Evolutionary conservation across 2,888 invertebrate genomes (phyloP), one percentile per base, ranked within the genome.

Genomic region (Sinelater perroti): DNA sequence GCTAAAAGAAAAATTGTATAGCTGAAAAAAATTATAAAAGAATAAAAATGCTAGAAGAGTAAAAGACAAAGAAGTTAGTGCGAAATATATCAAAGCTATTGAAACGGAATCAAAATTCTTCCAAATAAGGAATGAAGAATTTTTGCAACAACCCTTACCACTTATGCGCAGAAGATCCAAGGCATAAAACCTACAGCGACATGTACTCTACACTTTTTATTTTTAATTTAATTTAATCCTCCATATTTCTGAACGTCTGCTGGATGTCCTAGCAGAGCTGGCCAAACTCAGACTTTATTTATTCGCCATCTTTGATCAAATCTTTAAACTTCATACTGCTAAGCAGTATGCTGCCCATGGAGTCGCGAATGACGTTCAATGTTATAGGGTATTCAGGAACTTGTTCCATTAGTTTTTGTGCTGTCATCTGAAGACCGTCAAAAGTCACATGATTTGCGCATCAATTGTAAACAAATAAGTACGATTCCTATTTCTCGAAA

Each of bases 271-370:
- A 99, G 72, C 95, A 85, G 52, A 99, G 83, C 75, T 97, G 97
- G 78, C 99, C 98, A 79, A 93, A 97, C 75, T 98, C 97, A 38
- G 92, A 89, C 80, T 93, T 93, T 80, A 99, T 97, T 82, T 97
- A 97, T 79, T 99, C 98, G 52, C 98, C 98, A 70, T 99, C 98
- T 80, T 95, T 96, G 17, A 95, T 93, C 36, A 99, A 98, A 81
- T 99, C 97, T 88, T 97, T 97, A 86, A 99, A 99, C 82, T 99
- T 99, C 98, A 99, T 99, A 76, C 94, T 94, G 74, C 94, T 95
- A 68, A 99, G 86, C 71, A 99, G 87, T 72, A 95, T 91, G 77
- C 91, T 92, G 74, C 91, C 91, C 95, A 99, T 95, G 72, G 95
- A 91, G 77, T 99, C 99, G 65, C 95, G 88, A 79, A 99, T 99